Conservation (phyloP, 1,140 invertebrate species). For the Cydia pomonella region DNA sequence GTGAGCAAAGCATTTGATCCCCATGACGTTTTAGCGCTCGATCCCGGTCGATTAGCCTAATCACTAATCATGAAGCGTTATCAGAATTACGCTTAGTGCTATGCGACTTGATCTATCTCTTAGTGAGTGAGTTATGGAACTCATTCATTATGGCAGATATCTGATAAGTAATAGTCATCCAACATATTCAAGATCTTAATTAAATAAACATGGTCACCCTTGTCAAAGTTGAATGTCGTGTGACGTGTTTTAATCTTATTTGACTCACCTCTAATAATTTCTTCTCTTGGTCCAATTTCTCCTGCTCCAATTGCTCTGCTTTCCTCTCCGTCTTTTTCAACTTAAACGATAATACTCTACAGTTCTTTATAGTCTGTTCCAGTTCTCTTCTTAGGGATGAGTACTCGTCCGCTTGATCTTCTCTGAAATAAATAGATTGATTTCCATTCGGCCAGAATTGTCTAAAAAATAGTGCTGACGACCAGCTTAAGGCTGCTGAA, state of each 20-base stretch:
- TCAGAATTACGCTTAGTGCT: no score
- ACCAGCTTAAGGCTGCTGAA: no score
- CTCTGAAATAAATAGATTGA: constrained; percentile 81
- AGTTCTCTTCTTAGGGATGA: constrained; percentile 95
- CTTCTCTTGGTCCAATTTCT: constrained; percentile 88
- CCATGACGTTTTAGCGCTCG: no score
- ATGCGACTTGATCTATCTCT: no score
- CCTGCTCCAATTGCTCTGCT: constrained; percentile 93
- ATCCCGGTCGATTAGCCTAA: no score
- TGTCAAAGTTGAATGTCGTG: background rate
- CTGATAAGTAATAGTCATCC: no score
- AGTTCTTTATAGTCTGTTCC: constrained; percentile 98
- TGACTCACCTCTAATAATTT: constrained; percentile 83
- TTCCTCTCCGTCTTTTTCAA: constrained; percentile 96
- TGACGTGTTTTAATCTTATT: background rate
- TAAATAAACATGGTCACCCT: no score
- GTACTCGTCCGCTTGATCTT: constrained; percentile 98
- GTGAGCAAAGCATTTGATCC: background rate
- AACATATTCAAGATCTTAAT: no score
- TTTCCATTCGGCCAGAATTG: background rate
- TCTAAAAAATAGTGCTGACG: no score
- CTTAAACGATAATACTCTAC: constrained; percentile 98
- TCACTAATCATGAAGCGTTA: no score
- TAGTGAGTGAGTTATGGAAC: no score
- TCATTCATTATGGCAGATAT: no score